Evolutionary conservation across 1,140 invertebrate genomes (phyloP), one percentile per base, ranked within the genome.

Genomic region (Sminthurinus signatus): DNA sequence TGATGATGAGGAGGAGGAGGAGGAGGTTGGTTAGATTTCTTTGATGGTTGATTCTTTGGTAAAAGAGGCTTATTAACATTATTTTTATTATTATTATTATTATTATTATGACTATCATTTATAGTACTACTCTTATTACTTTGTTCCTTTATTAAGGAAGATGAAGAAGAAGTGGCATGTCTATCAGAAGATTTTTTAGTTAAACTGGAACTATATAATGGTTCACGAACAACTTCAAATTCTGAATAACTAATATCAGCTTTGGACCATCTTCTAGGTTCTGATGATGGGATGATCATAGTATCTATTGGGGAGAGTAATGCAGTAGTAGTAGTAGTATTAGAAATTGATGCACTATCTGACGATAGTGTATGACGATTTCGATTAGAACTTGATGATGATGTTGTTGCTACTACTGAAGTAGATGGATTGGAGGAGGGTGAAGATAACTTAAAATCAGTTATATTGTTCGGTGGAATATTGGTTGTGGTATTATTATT

Each of bases 201-300:
- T 8, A 46, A 10, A 44, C 21, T 36, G 15, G 25, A n/a, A 39
- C 51, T 28, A 31, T 39, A 56, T 19, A 65, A 39, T 0, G 56
- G 56, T 44, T 71, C 70, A 39, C 70, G 48, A 23, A 71, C 64
- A 12, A 71, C 64, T 36, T 71, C 70, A 42, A 71, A 71, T 62
- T 71, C 70, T 8, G 70, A 71, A 29, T 66, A 71, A 46, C 59
- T 67, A 44, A 71, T 71, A 50, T 71, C 70, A 12, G 70, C 66
- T 50, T 71, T 71, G 0, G 70, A 71, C 70, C 70, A 71, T 8
- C 70, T 60, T 36, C 70, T 39, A 43, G 58, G 46, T 29, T 71
- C 70, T 25, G 52, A 36, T 21, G 52, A 52, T 14, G 48, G 23
- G n/a, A n/a, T n/a, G n/a, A n/a, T n/a, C n/a, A n/a, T n/a, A 28